Evolutionary conservation across 2,888 invertebrate genomes (phyloP), one percentile per base, ranked within the genome.

Genomic region (Acheta domesticus): DNA sequence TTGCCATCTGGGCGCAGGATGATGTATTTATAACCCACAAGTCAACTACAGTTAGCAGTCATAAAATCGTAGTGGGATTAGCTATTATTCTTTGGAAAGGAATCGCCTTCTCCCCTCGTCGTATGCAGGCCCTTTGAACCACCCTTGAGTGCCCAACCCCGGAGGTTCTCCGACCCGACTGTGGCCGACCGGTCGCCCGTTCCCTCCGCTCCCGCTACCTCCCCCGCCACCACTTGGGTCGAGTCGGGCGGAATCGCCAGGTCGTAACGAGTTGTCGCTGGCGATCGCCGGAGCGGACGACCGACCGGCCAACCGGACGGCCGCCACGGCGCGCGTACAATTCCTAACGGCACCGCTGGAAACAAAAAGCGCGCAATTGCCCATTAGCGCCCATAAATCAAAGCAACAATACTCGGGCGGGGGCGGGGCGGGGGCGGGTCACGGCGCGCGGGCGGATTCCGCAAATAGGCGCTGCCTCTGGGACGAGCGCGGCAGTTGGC

Each of bases 11-110:
- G 4, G 12, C 14, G 62, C n/a, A 62, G 62, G 62, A 62, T 62
- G 62, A 62, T 11, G n/a, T 62, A 62, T 62, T 62, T 62, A 62
- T 8, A 62, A n/a, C 62, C 62, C 62, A 16, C 62, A n/a, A 62
- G 62, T 62, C 62, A 62, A 19, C 62, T 16, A 62, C 62, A 62
- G 62, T 62, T 62, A 62, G 62, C 62, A 62, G 62, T 62, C 62
- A 16, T 62, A 62, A 62, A 62, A n/a, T 62, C 62, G 62, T 62
- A n/a, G 62, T 62, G 4, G 62, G 62, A 62, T 62, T 19, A 19
- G 62, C 62, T n/a, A 62, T 62, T 62, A 62, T n/a, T 62, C 62
- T 36, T 5, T 36, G 36, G 8, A 36, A 36, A 36, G 8, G 36
- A 36, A 62, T 14, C 62, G 62, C 11, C 14, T n/a, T 12, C 62